Conservation (phyloP, 2,113 vertebrate species). For the Oryzias melastigma region DNA sequence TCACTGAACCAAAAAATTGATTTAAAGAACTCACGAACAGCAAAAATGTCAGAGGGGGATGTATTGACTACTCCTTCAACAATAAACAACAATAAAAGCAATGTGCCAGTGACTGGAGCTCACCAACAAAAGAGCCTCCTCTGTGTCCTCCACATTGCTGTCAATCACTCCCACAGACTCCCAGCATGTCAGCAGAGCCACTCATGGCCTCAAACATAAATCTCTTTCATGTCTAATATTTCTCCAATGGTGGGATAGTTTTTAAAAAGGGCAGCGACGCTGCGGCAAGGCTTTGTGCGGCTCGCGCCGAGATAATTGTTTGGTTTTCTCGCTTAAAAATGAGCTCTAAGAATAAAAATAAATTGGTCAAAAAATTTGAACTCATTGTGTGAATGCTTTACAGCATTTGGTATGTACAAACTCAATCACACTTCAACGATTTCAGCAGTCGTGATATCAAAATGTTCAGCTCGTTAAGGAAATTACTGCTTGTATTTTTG, state of each 20-base stretch:
- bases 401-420: no score
- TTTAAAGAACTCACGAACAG: neutral
- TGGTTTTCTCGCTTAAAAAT: neutral
- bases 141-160: neutral
- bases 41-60: neutral
- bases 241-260: neutral
- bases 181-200: neutral
- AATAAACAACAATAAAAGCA: neutral
- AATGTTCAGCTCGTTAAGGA: no score
- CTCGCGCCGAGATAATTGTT: neutral
- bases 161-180: constrained; percentile 1
- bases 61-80: neutral
- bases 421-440: no score
- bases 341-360: neutral
- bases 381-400: neutral
- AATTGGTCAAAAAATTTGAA: neutral
- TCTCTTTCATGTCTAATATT: neutral
- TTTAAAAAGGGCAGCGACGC: no score
- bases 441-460: no score
- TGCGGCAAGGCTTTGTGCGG: no score
- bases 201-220: neutral
- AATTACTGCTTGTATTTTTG: no score
- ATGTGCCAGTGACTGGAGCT: neutral
- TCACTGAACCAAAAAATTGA: neutral
- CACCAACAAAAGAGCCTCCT: neutral